These are phyloP conservation scores for Anagrus nilaparvatae DNA, from an alignment of 1,140 invertebrate species.

Conservation along the genomic window DNA sequence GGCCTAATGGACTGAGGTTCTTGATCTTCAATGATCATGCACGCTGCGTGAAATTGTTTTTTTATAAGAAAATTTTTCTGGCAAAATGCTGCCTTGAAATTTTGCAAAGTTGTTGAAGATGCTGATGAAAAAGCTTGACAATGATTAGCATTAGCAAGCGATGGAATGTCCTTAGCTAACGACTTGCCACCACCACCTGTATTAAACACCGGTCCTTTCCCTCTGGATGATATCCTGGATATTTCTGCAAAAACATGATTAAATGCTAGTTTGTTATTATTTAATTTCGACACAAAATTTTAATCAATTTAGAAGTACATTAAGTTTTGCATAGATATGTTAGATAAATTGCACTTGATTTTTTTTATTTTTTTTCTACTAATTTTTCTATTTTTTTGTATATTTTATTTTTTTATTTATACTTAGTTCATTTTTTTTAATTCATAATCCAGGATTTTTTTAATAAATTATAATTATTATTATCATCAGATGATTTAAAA, in stretches of 20 bases:
- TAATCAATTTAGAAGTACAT: not conserved
- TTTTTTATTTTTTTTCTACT: not conserved
- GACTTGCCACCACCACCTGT: constrained; percentile 38
- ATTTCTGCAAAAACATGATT: constrained; percentile 32
- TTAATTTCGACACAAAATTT: not conserved
- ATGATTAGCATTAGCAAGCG: too few relatives aligned
- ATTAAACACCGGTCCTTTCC: constrained; percentile 41
- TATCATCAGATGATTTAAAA: too few relatives aligned
- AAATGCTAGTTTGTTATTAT: not conserved
- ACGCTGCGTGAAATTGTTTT: constrained; percentile 51
- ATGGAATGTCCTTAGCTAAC: too few relatives aligned
- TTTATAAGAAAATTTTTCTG: too few relatives aligned
- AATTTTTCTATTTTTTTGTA: not conserved
- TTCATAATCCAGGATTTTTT: too few relatives aligned
- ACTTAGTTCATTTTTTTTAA: not conserved
- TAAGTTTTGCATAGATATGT: not conserved
- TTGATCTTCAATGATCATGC: constrained; percentile 47
- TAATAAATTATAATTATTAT: too few relatives aligned
- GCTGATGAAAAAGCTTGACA: constrained; percentile 31
- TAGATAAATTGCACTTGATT: not conserved
- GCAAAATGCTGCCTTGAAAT: too few relatives aligned
- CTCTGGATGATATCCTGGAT: constrained; percentile 44
- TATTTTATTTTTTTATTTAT: not conserved
- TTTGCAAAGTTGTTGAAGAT: constrained; percentile 37
- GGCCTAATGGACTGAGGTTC: constrained; percentile 39